These are phyloP conservation scores for Nasua narica DNA, from an alignment of 2,797 vertebrate species.

Conservation along the genomic window DNA sequence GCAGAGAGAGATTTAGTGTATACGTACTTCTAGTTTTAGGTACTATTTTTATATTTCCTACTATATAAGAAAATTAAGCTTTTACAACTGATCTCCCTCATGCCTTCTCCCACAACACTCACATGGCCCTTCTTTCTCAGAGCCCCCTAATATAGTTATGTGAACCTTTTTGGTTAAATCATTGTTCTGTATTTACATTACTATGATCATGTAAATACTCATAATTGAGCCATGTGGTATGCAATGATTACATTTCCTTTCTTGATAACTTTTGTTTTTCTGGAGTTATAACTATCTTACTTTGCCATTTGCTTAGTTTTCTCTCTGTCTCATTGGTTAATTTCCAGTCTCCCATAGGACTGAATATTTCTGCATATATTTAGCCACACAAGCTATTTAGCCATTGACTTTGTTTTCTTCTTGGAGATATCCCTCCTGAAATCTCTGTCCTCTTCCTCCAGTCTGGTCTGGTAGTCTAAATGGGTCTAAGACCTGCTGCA, in stretches of 20 bases:
- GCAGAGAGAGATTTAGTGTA: background rate
- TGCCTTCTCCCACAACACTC: background rate
- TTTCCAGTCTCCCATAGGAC: background rate
- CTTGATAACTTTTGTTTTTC: conserved; percentile 27
- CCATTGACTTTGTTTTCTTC: background rate
- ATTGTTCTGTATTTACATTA: background rate
- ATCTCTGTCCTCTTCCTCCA: background rate
- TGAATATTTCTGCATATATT: background rate
- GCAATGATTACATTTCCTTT: conserved; percentile 23
- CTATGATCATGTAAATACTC: background rate
- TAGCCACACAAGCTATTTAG: background rate
- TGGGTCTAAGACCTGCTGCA: background rate
- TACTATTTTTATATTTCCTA: background rate
- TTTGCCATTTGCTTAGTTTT: conserved; percentile 1
- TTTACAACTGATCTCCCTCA: background rate
- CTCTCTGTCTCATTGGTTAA: background rate
- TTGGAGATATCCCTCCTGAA: background rate
- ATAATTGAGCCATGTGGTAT: background rate
- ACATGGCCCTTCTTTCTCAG: background rate
- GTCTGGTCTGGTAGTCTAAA: background rate
- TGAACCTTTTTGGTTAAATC: background rate
- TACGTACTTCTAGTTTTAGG: background rate
- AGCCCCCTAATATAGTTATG: background rate
- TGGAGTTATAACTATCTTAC: background rate
- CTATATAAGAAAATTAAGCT: background rate